These are phyloP conservation scores for Hermaeophaga mercurialis DNA, from an alignment of 2,888 invertebrate species.

Conservation along the genomic window DNA sequence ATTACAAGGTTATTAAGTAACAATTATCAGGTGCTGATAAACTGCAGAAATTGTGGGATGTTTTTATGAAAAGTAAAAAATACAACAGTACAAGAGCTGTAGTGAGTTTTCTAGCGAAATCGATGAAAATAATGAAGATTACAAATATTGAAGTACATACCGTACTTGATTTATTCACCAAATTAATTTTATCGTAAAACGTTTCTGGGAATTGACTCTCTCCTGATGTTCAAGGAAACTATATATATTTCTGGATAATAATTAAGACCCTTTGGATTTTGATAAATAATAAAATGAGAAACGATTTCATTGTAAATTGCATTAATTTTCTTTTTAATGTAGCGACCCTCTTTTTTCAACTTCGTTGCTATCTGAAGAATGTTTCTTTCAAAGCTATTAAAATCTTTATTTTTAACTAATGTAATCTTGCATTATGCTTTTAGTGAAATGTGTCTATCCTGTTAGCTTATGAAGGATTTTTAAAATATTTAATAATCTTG, in stretches of 20 bases:
- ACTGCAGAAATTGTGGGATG: too few species aligned
- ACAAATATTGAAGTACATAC: too few species aligned
- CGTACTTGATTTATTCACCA: too few species aligned
- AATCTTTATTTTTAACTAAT: conserved; percentile 6
- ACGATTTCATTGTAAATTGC: not conserved
- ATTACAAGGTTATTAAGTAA: too few species aligned
- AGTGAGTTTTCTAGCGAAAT: too few species aligned
- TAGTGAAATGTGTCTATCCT: conserved; percentile 21
- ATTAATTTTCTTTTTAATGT: not conserved
- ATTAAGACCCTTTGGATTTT: not conserved
- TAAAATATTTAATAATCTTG: conserved; percentile 18
- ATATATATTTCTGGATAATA: not conserved
- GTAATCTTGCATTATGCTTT: conserved; percentile 17
- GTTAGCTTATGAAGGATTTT: conserved; percentile 17
- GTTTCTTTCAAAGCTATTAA: conserved; percentile 2
- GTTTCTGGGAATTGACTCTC: too few species aligned
- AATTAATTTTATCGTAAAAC: too few species aligned
- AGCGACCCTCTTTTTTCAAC: not conserved
- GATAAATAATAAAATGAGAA: not conserved
- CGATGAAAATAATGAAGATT: too few species aligned
- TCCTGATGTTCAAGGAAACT: too few species aligned
- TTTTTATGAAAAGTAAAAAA: too few species aligned
- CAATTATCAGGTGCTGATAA: too few species aligned
- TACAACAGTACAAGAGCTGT: too few species aligned
- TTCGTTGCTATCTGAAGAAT: not conserved